Conservation (phyloP, 1,140 invertebrate species). For the Drosophila ambigua region DNA sequence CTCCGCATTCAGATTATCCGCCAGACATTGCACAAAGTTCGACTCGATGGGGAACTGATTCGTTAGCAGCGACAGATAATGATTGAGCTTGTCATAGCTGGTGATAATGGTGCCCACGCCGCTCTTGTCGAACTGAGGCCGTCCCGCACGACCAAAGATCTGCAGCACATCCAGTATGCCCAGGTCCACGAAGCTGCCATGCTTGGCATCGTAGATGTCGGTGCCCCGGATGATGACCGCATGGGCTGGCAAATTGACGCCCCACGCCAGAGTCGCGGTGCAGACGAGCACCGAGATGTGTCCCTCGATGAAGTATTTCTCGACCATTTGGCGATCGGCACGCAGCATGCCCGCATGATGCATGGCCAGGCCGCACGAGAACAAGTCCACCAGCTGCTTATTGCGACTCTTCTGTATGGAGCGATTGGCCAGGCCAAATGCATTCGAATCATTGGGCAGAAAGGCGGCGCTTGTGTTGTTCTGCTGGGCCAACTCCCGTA, state of each 20-base stretch:
- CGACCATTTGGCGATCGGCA: slow-evolving; percentile 89
- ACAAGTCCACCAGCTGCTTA: slow-evolving; percentile 92
- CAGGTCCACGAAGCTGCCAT: slow-evolving; percentile 96
- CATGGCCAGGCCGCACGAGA: slow-evolving; percentile 94
- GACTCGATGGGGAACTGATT: slow-evolving; percentile 99
- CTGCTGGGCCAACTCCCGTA: slow-evolving; percentile 91
- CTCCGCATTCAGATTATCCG: slow-evolving; percentile 99
- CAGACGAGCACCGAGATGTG: slow-evolving; percentile 97
- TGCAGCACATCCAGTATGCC: slow-evolving; percentile 99
- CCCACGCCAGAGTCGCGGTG: slow-evolving; percentile 99
- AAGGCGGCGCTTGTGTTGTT: slow-evolving; percentile 90
- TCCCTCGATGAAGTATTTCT: slow-evolving; percentile 95
- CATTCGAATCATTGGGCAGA: slow-evolving; percentile 86
- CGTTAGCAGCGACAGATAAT: slow-evolving; percentile 97
- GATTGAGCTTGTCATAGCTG: slow-evolving; percentile 94
- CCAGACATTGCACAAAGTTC: slow-evolving; percentile 95
- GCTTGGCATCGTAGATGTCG: slow-evolving; percentile 98
- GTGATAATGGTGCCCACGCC: slow-evolving; percentile 99
- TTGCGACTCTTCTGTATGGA: slow-evolving; percentile 89
- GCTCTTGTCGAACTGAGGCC: slow-evolving; percentile 95
- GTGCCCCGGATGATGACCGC: slow-evolving; percentile 98
- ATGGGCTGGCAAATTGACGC: slow-evolving; percentile 99
- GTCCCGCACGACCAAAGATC: slow-evolving; percentile 99
- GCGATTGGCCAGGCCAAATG: slow-evolving; percentile 87
- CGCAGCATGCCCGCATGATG: slow-evolving; percentile 95